Evolutionary conservation across 2,113 vertebrate species (phyloP), one percentile per base, ranked within the genome.

Genomic region (Lepidiolamprologus cunningtoni): DNA sequence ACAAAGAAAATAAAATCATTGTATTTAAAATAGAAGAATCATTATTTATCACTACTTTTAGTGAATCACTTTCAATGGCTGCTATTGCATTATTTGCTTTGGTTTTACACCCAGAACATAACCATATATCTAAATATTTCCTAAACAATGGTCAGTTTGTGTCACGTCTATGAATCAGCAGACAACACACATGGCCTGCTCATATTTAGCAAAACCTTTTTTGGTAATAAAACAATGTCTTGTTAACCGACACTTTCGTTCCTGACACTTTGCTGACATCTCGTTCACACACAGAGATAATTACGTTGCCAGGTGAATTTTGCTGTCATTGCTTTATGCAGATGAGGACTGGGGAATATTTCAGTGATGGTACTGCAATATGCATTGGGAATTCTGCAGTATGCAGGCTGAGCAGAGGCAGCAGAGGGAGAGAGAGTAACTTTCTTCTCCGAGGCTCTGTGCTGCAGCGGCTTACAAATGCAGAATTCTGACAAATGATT

Each of bases 161-260:
- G 63, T 91, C 86, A 94, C 86, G 55, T 81, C 52, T 63, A 6
- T 54, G 53, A 71, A 31, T 71, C 50, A 71, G 88, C 78, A 85
- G 57, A 82, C 23, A 86, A 42, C 57, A 42, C 28, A 81, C 10
- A 11, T n/a, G 31, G 2, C 14, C n/a, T 80, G 50, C 28, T 23
- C 7, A 11, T 37, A 50, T 55, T 79, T 42, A 79, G 7, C 26
- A 14, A 45, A 35, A 8, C 3, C 42, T 1, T 78, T 52, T 50
- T 42, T 26, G 47, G 6, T 31, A 55, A 40, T 19, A 13, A 21
- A 21, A 53, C 0, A 50, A 66, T 21, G 61, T 19, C 21, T 50
- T 47, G 52, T 31, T 47, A 61, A 19, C 13, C 8, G 17, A 73
- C 17, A 57, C 5, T 57, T 21, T 73, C 17, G 1, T 37, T 37